Base-by-base conservation (phyloP, 2,888 invertebrate species). In the Endomychus coccineus region DNA sequence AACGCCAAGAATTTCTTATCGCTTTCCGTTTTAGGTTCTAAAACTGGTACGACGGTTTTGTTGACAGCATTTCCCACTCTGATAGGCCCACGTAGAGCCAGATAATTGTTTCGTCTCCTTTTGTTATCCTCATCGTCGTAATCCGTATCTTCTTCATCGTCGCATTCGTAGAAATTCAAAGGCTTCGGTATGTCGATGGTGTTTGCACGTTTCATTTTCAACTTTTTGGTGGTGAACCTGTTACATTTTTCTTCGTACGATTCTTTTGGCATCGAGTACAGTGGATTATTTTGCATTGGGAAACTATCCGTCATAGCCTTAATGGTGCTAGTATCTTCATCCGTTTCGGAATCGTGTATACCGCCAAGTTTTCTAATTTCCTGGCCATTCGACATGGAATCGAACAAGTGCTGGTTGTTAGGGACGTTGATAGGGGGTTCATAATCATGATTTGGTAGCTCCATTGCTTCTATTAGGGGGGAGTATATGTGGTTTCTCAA, bases 181-280 rank as follows among this genome's bases (percentile, higher is more conserved):
- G 78, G 76, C 53, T 84, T 84, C 1, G 88, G 87, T 58, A 89
- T 87, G 56, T 89, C 88, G 44, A 89, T 86, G 1, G 90, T 90
- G 51, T 90, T 90, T 3, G 89, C 88, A 10, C 89, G 75, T 63
- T 88, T 89, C 79, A 89, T 84, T 51, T 81, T 78, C 14, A 79
- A 69, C 56, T 83, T 85, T 50, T 81, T 82, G 42, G 70, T 74
- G 31, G 69, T 69, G 48, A 75, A 78, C 40, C 73, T 58, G 46
- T 62, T 67, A 1, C 63, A 52, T 44, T 52, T 58, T 16, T 58
- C 55, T 12, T 33, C 16, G 7, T 16, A 16, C 11, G 22, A 21
- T 14, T 16, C 23, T 4, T 23, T 32, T 28, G 37, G 32, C 22
- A 41, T 40, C 31, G 30, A 39, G 36, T 64, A 62, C 34, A 61